Evolutionary conservation across 2,113 vertebrate genomes (phyloP), one percentile per base, ranked within the genome.

Genomic region (Ictidomys tridecemlineatus): DNA sequence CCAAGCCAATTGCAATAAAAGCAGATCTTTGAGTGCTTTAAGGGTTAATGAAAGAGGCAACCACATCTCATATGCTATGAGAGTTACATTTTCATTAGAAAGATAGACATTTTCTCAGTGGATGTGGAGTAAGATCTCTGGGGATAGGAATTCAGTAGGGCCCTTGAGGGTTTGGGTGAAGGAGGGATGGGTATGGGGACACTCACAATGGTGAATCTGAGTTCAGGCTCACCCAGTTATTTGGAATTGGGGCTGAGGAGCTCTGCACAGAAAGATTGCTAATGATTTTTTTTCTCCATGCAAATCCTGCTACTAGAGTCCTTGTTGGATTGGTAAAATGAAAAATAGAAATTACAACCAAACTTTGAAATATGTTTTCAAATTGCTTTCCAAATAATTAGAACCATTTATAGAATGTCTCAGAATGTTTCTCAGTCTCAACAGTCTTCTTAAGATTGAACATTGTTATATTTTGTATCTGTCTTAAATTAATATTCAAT

Each of bases 341-440:
- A 77, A 78, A 86, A 84, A 24, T 8, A 78, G 28, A 65, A n/a
- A 80, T 1, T 28, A 5, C 56, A 83, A 77, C 74, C 89, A 53
- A 45, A 83, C 42, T 53, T 74, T 48, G 51, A 58, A 91, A 63
- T 48, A 2, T 45, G n/a, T 85, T 85, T 79, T 61, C 70, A 91
- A 78, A 73, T 58, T 73, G 83, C 34, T 89, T 85, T 79, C 26
- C 70, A 85, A 85, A 79, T 79, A 95, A 37, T 88, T 76, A 42
- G 61, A 56, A 87, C 17, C 83, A 58, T 32, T 74, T 30, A 58
- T 8, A 89, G 12, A 32, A 63, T 34, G 51, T 16, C 26, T 26
- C 28, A 30, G 45, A 72, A 93, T 42, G n/a, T 34, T 17, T 51
- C 48, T 24, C 28, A 70, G 30, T 70, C 42, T 93, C 48, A 86